Conservation (phyloP, 2,113 vertebrate genomes). For the Albula glossodonta region DNA sequence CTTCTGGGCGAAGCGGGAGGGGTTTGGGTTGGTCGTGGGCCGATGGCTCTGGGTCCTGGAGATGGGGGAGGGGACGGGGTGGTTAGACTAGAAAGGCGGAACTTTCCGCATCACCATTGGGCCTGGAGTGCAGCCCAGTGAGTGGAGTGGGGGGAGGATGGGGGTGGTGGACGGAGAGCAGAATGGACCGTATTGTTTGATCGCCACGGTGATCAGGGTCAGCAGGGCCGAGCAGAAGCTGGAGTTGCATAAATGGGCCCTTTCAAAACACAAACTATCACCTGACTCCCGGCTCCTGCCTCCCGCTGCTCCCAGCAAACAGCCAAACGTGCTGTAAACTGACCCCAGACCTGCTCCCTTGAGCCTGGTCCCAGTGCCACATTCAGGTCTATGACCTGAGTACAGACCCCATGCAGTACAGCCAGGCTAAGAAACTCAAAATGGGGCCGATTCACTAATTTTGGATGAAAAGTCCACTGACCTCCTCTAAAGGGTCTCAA, state of each 20-base stretch:
- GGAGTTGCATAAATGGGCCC: slow-evolving; percentile 54
- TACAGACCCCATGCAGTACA: not conserved
- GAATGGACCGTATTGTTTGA: slow-evolving; percentile 63
- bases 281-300: slow-evolving; percentile 30
- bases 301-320: not conserved
- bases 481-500: no score
- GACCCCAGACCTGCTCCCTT: not conserved
- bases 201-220: slow-evolving; percentile 23
- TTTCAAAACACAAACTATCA: slow-evolving; percentile 57
- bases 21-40: slow-evolving; percentile 85
- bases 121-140: not conserved
- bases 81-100: not conserved
- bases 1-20: slow-evolving; percentile 93
- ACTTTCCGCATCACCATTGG: not conserved
- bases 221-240: slow-evolving; percentile 29
- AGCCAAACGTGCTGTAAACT: not conserved
- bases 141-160: no score
- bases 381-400: not conserved
- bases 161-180: slow-evolving; percentile 15
- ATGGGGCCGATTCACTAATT: no score
- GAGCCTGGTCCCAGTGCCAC: not conserved
- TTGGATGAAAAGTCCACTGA: no score
- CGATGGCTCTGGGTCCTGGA: slow-evolving; percentile 71
- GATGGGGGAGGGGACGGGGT: not conserved
- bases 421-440: no score